Conservation (phyloP, 2,113 vertebrate genomes). For the Mesoclemmys tuberculata region DNA sequence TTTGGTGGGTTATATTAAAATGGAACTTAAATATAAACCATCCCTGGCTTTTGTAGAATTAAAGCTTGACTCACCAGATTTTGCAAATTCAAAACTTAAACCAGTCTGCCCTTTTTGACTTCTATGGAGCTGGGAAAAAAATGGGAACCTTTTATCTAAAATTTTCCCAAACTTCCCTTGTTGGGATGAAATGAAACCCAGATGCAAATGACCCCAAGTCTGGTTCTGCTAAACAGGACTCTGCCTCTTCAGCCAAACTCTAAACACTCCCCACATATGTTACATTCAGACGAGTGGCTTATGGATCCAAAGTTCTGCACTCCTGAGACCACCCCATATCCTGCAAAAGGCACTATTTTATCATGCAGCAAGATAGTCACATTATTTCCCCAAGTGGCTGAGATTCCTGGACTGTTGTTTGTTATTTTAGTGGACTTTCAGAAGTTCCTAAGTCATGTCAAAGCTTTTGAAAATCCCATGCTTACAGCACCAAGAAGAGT, state of each 20-base stretch:
- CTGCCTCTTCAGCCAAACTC: not conserved
- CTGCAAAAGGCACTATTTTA: not conserved
- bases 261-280: not conserved
- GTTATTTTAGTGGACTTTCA: not conserved
- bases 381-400: not conserved
- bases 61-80: not conserved
- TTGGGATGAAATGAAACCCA: not conserved
- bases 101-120: not conserved
- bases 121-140: rapidly evolving
- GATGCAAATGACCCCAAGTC: not conserved
- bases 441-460: not conserved
- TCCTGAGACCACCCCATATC: not conserved
- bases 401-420: not conserved
- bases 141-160: not conserved
- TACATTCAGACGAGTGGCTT: not conserved
- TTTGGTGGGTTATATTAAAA: not conserved
- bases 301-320: not conserved
- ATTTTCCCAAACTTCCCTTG: rapidly evolving
- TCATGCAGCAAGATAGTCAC: not conserved
- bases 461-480: not conserved
- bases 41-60: rapidly evolving
- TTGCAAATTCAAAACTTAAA: not conserved
- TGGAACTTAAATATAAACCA: not conserved
- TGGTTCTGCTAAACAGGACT: not conserved
- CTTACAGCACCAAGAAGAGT: rapidly evolving